Evolutionary conservation across 2,888 invertebrate species (phyloP).

Genomic region (Melieria crassipennis): DNA sequence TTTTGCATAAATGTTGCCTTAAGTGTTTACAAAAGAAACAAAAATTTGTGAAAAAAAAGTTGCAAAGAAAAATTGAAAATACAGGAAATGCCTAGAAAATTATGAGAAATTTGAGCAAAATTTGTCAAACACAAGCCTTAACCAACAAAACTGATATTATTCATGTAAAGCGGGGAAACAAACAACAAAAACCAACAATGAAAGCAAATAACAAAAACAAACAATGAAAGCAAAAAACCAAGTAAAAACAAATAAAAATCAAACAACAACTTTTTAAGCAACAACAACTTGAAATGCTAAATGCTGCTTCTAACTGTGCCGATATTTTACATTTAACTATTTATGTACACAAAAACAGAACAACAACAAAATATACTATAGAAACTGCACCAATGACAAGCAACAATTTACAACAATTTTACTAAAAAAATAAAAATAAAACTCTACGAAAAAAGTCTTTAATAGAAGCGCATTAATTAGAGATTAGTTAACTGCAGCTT

Average conservation of each 20-base stretch:
- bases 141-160: constrained; percentile 4
- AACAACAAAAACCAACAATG: neutral
- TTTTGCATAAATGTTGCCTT: constrained; percentile 41
- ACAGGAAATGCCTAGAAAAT: constrained; percentile 8
- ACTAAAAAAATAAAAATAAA: neutral
- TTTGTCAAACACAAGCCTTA: constrained; percentile 18
- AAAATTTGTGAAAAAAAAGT: constrained; percentile 35
- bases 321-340: no score
- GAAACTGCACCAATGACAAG: no score
- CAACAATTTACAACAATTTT: no score
- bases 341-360: no score
- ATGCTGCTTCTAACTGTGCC: no score
- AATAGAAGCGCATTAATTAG: neutral
- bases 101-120: neutral
- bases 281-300: no score
- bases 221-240: no score
- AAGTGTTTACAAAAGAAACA: constrained; percentile 44
- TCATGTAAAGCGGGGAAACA: neutral
- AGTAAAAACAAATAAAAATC: no score
- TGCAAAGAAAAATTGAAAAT: constrained; percentile 23
- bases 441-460: neutral
- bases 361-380: no score
- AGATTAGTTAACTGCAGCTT: neutral
- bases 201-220: neutral
- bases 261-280: no score